Evolutionary conservation across 2,888 invertebrate species (phyloP), one percentile per base, ranked within the genome.

Genomic region (Odontothrips loti): DNA sequence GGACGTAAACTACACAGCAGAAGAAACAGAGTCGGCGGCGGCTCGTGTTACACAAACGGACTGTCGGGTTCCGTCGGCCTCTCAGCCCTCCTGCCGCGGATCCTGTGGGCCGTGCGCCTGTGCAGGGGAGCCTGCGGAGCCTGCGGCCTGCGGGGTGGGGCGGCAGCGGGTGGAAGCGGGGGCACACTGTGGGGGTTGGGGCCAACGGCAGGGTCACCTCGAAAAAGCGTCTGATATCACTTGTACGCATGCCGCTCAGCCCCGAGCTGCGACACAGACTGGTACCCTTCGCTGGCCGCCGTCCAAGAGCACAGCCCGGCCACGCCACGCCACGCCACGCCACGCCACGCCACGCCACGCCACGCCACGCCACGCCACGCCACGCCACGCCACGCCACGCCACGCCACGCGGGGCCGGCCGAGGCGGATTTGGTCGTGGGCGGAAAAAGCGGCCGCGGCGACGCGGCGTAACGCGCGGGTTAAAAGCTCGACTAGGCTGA

Each of bases 201-300:
- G 58, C 15, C 15, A 6, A 15, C 58, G 34, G 34, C 34, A 43
- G 34, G 34, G 20, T 15, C 58, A 58, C n/a, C 17, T n/a, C 58
- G 17, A 75, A 75, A 75, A 75, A 75, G 68, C 68, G 68, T 27
- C 58, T 58, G 58, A 58, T 75, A 75, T 75, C 68, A 75, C 68
- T 75, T 75, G 68, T 75, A 27, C 68, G 68, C 68, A 75, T 27
- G 68, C 68, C 23, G 27, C 27, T 12, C 68, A 8, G 27, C 27
- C 68, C 68, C 27, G 27, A 6, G 27, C 68, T 4, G 68, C 68
- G 68, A 75, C 68, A 75, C 68, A 75, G 68, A 75, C 68, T 75
- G 68, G 68, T 75, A 75, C 68, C 68, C 68, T 75, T 27, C 68
- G 27, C 68, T 75, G 68, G 68, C 68, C 27, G 68, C 23, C 8